Base-by-base conservation (phyloP, 2,797 vertebrate genomes). In the Chaenodraco wilsoni region DNA sequence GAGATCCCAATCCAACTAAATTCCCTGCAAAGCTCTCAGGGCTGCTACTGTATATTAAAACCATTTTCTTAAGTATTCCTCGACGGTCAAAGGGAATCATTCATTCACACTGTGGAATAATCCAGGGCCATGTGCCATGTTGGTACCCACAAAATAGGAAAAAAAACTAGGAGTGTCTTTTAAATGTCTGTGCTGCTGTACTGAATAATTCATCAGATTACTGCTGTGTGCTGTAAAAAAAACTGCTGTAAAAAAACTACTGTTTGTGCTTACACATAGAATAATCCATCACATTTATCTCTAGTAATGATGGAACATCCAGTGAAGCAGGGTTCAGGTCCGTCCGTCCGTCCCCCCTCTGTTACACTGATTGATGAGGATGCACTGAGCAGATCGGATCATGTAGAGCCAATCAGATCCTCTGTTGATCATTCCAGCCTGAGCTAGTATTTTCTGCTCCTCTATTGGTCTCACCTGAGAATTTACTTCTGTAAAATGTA, bases 1-100 rank as follows among this genome's bases (percentile, higher is more conserved):
- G 23, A 57, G 21, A 65, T 54, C 19, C 3, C 2, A 66, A 81
- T 82, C 63, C 46, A 70, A 72, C 65, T 70, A 69, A 84, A 84
- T 56, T 73, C 70, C 70, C 84, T 79, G 67, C 50, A 79, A 81
- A 73, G 43, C 72, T 79, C 81, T 82, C 76, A 84, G 74, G 77
- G 72, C 66, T 48, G 67, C 56, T 23, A 27, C 27, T 27, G 27
- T 27, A 31, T 56, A 41, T 58, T 76, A 13, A 77, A 78, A 65
- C 37, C 3, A 51, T 44, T 37, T 51, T 45, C 65, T 72, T 63
- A 44, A 73, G 54, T 79, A 54, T 87, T 83, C 56, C 57, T 82
- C 21, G 46, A 80, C 79, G 65, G 48, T 78, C 16, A 79, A 75
- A 79, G 45, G 61, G 71, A 79, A 49, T 71, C 45, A 49, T 49